phyloP scores from a whole-genome alignment of 2,888 invertebrate genomes.

The Podotricha telesiphe region DNA sequence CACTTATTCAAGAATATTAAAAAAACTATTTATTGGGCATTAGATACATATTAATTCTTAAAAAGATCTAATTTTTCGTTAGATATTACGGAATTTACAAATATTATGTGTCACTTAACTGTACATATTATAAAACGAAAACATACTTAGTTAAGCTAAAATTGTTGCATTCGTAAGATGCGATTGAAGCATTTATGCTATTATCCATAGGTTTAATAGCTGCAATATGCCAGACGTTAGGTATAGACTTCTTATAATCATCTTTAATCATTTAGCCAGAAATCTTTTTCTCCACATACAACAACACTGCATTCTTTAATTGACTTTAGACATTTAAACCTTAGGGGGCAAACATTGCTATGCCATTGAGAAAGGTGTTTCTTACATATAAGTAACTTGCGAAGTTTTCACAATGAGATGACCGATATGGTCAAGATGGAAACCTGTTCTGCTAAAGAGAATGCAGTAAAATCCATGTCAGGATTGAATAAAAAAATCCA shows the following conservation, averaged over 20 bases:
- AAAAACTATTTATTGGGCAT: too few relatives aligned
- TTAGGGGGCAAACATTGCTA: conserved; percentile 32
- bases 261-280: conserved; percentile 18
- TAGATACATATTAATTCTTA: too few relatives aligned
- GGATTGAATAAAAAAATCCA: conserved; percentile 48
- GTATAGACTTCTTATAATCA: neutral
- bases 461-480: conserved; percentile 49
- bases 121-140: too few relatives aligned
- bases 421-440: conserved; percentile 45
- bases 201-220: too few relatives aligned
- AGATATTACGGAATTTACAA: too few relatives aligned
- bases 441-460: conserved; percentile 45
- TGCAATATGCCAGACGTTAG: too few relatives aligned
- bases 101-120: too few relatives aligned
- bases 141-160: too few relatives aligned
- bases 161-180: too few relatives aligned
- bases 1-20: too few relatives aligned
- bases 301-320: conserved; percentile 39
- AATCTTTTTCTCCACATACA: conserved; percentile 30
- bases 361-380: conserved; percentile 47
- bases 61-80: too few relatives aligned
- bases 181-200: too few relatives aligned
- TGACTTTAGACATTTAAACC: conserved; percentile 42
- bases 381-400: conserved; percentile 34
- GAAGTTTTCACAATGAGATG: conserved; percentile 46